These are phyloP conservation scores for Sebastes vulpes DNA, from an alignment of 2,797 vertebrate genomes.

Conservation along the genomic window DNA sequence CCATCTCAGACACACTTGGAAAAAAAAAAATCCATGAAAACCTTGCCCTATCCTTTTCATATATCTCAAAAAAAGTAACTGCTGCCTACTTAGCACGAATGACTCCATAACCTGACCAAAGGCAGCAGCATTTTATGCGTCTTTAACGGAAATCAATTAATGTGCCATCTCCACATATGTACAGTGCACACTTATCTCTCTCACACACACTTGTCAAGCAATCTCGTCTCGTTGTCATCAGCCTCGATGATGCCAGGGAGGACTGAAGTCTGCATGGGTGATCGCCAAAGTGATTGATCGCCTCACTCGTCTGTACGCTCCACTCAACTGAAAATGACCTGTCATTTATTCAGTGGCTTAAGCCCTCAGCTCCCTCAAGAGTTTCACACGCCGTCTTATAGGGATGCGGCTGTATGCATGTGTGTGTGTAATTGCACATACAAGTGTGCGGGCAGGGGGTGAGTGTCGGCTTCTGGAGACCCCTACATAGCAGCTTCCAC, in stretches of 20 bases:
- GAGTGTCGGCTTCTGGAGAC: constrained; percentile 26
- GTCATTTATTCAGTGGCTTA: constrained; percentile 87
- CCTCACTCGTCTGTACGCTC: constrained; percentile 75
- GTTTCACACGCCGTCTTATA: constrained; percentile 59
- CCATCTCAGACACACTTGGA: constrained; percentile 54
- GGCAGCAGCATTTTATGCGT: constrained; percentile 18
- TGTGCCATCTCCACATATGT: constrained; percentile 18
- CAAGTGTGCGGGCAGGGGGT: constrained; percentile 7
- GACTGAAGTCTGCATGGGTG: constrained; percentile 84
- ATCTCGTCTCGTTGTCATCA: constrained; percentile 72
- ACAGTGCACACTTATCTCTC: background rate
- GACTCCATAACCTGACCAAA: constrained; percentile 53
- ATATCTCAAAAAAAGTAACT: constrained; percentile 39
- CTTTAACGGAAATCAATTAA: constrained; percentile 43
- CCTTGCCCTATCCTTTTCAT: constrained; percentile 38
- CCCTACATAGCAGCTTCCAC: constrained; percentile 27
- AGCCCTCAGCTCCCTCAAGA: constrained; percentile 58
- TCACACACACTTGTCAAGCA: constrained; percentile 48
- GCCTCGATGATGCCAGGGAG: constrained; percentile 80
- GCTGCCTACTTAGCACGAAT: constrained; percentile 36
- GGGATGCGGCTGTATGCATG: constrained; percentile 1
- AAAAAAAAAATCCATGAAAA: constrained; percentile 63
- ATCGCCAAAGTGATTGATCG: constrained; percentile 87
- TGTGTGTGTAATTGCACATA: constrained; percentile 36
- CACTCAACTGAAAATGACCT: constrained; percentile 87